Base-by-base conservation (phyloP, 2,797 vertebrate species). In the Gadopsis marmoratus region DNA sequence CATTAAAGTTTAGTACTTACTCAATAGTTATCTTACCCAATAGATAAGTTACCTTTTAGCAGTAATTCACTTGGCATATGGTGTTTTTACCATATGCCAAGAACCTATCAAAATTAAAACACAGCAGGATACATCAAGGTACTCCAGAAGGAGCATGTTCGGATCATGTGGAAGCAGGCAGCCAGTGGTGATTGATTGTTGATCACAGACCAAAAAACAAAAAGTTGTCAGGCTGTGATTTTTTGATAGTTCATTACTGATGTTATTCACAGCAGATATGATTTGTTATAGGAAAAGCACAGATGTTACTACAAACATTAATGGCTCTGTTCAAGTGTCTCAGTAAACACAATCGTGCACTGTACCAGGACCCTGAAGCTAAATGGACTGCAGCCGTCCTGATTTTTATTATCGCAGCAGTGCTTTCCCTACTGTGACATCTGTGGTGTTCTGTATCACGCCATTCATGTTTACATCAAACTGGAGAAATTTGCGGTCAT, bases 91-190 rank as follows among this genome's bases (percentile, higher is more conserved):
- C 10, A 13, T 4, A 10, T 45, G 82, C 82, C 79, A 88, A 85
- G 68, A 71, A 62, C 7, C 23, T 70, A 63, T 80, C 65, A 59
- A 3, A 54, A 1, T 55, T 9, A 29, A 51, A 37, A 54, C 78
- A 72, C 41, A 71, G 64, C 51, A 72, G 79, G 55, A 64, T 45
- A 35, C 45, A 60, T 82, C 33, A 48, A 55, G 70, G 68, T 41
- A 51, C 54, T 80, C 85, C 70, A 78, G 87, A 79, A 37, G 56
- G 35, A 80, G 88, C 88, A 83, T 70, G 90, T 87, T 88, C 41
- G 72, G 39, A 69, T 48, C 11, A 53, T 53, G 47, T 81, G 53
- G 61, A 61, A 55, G 55, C 58, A 77, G 74, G 64, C 45, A 59
- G 51, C 60, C 55, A 7, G 54, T 19, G 8, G 17, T 62, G 51